Base-by-base conservation (phyloP, 2,797 vertebrate species). In the Sparidentex hasta region DNA sequence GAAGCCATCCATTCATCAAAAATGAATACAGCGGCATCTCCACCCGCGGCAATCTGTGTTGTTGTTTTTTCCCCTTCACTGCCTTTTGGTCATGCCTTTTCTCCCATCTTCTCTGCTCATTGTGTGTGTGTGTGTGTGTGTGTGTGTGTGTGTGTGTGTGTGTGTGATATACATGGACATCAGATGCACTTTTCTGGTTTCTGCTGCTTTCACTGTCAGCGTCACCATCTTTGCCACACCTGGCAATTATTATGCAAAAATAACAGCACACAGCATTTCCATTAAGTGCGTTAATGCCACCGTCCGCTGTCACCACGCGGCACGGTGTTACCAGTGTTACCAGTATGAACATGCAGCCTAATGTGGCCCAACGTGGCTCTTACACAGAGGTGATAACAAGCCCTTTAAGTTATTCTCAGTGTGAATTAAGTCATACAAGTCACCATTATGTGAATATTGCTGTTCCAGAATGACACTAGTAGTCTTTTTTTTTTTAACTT, bases 51-150 rank as follows among this genome's bases (percentile, higher is more conserved):
- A 78, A 67, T 90, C 71, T 80, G 80, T 93, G 91, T 94, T 95
- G 90, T 93, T 93, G 89, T 92, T 93, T 93, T 93, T 93, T 92
- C 86, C 90, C 76, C 91, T 92, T 89, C 89, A 88, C 80, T 90
- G 86, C 69, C 62, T 88, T 88, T 85, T 69, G 76, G 63, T 73
- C 73, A 56, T 71, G 66, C 71, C 52, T 75, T 85, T 80, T 73
- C 27, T 64, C 33, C 55, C 23, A 38, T 59, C 66, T 76, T 63
- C 59, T 81, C 56, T 48, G 44, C 47, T 63, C 51, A 56, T 62
- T 62, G 44, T 70, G 38, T 46, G 57, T 74, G 56, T 48, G 55
- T 71, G 48, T 66, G 38, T 27, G 61, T 78, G 51, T 46, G 55
- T 71, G 67, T 44, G 38, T 74, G 58, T 83, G 80, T 64, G 58